These are phyloP conservation scores for Elachura formosa DNA, from an alignment of 2,113 vertebrate genomes.

Conservation along the genomic window DNA sequence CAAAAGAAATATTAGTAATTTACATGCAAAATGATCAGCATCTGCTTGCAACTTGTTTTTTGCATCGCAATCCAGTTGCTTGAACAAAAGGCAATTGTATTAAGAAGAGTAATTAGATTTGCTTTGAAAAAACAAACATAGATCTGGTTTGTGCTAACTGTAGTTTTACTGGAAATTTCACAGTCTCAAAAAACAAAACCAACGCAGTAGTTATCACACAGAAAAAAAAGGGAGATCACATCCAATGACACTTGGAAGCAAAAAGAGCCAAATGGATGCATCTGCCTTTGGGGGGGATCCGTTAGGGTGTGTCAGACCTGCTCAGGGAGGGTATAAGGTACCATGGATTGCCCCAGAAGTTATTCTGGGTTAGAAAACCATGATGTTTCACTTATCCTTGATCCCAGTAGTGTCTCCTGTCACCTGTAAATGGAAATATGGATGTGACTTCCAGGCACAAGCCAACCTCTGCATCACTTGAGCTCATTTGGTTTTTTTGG, in stretches of 20 bases:
- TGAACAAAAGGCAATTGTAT: conserved; percentile 14
- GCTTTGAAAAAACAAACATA: conserved; percentile 1
- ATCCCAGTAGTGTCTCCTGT: neutral
- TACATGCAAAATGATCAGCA: neutral
- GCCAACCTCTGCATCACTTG: neutral
- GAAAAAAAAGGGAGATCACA: neutral
- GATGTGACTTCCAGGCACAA: neutral
- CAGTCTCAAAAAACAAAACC: neutral
- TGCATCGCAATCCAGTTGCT: neutral
- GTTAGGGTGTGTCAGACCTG: neutral
- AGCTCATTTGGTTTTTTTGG: neutral
- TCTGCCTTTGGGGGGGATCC: neutral
- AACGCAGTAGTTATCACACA: neutral
- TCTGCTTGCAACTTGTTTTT: neutral
- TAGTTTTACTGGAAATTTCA: neutral
- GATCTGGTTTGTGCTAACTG: neutral
- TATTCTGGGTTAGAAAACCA: neutral
- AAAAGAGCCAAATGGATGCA: neutral
- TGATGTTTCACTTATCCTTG: neutral
- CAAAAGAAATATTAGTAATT: neutral
- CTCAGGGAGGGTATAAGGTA: neutral
- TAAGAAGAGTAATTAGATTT: conserved; percentile 9
- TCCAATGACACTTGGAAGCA: neutral
- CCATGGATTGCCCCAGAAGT: neutral
- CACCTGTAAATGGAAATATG: neutral